Evolutionary conservation across 2,797 vertebrate genomes (phyloP).

Genomic region (Odontamblyopus lacepedii): DNA sequence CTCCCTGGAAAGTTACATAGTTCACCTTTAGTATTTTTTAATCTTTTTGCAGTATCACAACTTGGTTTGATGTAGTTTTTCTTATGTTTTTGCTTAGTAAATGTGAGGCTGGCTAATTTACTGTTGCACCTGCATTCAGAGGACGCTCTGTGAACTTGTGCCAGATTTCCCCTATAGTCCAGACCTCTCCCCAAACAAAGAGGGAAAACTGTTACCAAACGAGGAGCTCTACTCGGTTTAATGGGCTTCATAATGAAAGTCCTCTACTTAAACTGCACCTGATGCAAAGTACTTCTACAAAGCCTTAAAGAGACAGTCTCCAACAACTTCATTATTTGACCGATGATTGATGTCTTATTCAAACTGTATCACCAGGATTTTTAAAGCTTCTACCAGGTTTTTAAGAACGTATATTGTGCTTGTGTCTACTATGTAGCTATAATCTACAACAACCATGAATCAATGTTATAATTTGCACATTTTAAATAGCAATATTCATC

Average conservation of each 20-base stretch:
- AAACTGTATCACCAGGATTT: too few species aligned
- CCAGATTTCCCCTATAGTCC: neutral
- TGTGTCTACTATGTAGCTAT: too few species aligned
- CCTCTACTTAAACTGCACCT: neutral
- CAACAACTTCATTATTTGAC: neutral
- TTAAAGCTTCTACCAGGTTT: too few species aligned
- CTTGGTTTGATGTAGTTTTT: neutral
- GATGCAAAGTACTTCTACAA: neutral
- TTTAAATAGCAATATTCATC: too few species aligned
- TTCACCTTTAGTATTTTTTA: too few species aligned
- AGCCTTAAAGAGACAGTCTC: neutral
- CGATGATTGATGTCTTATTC: too few species aligned
- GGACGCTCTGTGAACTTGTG: neutral
- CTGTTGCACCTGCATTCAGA: neutral
- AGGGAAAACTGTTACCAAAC: neutral
- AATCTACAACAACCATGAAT: too few species aligned
- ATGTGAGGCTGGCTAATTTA: neutral
- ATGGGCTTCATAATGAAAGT: too few species aligned
- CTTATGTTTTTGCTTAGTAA: neutral
- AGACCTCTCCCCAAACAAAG: neutral
- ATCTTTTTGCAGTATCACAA: neutral
- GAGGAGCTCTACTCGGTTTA: neutral
- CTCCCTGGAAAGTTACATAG: too few species aligned
- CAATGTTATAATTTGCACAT: too few species aligned
- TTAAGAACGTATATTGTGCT: too few species aligned